Conservation (phyloP, 2,888 invertebrate species). For the Caenorhabditis sp. region DNA sequence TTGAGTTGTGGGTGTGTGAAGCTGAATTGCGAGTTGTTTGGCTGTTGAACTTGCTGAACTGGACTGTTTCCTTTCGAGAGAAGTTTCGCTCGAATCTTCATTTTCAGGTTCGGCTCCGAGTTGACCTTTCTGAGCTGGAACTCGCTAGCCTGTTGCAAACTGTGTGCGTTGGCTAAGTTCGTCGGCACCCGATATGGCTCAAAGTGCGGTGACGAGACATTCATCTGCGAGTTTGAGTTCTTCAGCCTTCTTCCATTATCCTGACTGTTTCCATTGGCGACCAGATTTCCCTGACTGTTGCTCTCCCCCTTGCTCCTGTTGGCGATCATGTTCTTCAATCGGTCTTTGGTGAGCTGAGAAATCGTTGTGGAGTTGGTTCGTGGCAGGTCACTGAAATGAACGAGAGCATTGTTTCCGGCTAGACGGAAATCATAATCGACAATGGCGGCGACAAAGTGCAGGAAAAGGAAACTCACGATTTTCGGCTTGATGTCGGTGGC, state of each 20-base stretch:
- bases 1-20: slow-evolving; percentile 69
- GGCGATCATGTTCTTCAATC: slow-evolving; percentile 81
- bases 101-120: slow-evolving; percentile 83
- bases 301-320: slow-evolving; percentile 74
- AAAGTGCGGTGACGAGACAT: slow-evolving; percentile 76
- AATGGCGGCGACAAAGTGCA: slow-evolving; percentile 1
- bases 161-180: slow-evolving; percentile 51
- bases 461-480: slow-evolving; percentile 57
- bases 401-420: slow-evolving; percentile 20
- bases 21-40: slow-evolving; percentile 63
- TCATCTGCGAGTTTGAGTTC: slow-evolving; percentile 61
- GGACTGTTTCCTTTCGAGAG: slow-evolving; percentile 79
- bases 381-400: slow-evolving; percentile 68
- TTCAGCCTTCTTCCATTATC: slow-evolving; percentile 44
- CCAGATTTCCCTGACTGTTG: slow-evolving; percentile 67
- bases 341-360: slow-evolving; percentile 81
- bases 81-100: slow-evolving; percentile 81
- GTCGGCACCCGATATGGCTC: slow-evolving; percentile 76
- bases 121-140: slow-evolving; percentile 80
- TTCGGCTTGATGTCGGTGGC: slow-evolving; percentile 47
- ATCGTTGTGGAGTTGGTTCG: slow-evolving; percentile 81
- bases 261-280: slow-evolving; percentile 14
- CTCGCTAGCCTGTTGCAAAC: slow-evolving; percentile 69
- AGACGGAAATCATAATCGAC: slow-evolving; percentile 24
- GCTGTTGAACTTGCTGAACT: slow-evolving; percentile 63